Evolutionary conservation across 2,888 invertebrate genomes (phyloP), one percentile per base, ranked within the genome.

Genomic region (Boloria selene): DNA sequence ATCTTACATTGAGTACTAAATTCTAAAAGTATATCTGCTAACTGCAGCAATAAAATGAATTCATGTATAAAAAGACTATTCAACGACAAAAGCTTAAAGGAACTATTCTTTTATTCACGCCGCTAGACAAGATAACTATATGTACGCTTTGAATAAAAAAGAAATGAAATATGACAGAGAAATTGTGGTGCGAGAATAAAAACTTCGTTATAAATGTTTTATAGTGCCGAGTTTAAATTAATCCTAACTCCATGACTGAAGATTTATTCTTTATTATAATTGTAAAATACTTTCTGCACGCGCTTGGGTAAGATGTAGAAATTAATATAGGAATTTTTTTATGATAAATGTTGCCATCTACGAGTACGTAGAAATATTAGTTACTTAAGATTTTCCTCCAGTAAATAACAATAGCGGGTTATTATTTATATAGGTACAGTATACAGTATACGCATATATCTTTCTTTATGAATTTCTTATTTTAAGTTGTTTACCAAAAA

Each of bases 191-290:
- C 54, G 44, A 60, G 67, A 64, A 72, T 70, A 74, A 77, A 77
- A 75, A 76, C 66, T 69, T 64, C 62, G 71, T 73, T 70, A 76
- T 75, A 77, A 78, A 77, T 78, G 73, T 73, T 78, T 70, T 71
- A 71, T 75, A 76, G 68, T 67, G 75, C 65, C 73, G 74, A 73
- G 73, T 78, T 75, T 74, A 77, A 80, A 78, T 81, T 77, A 79
- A 80, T 78, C 75, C 74, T 70, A 72, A 69, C 69, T 64, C 45
- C 65, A 49, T 17, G 54, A 59, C 61, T 47, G 52, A 52, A 58
- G 58, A 47, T 68, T 55, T 59, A 63, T 63, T 71, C 61, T 64
- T 63, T 61, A 56, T 64, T 52, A 53, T 61, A 65, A 63, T 60
- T 65, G 60, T 63, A 50, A 70, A 67, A 67, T 65, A 63, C 61